A percentile compares a stretch with the other conserved stretches of the same genome.
Evolutionary conservation across 1,140 invertebrate genomes (phyloP).

Genomic region (Eumaeus atala): DNA sequence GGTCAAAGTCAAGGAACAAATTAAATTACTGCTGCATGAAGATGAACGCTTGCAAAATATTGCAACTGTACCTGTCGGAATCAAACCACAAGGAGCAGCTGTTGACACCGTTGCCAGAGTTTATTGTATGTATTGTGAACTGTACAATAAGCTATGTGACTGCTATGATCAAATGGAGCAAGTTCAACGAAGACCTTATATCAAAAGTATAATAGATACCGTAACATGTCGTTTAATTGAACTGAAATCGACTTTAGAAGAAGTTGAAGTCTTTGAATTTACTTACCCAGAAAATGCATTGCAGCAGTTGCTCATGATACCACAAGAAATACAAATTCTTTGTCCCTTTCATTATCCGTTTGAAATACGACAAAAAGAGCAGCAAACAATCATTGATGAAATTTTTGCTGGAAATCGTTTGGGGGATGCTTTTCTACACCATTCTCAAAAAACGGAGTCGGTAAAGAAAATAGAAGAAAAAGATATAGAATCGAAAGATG

Average conservation of each 20-base stretch:
- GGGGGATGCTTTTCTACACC: conserved; percentile 45
- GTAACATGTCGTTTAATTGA: conserved; percentile 55
- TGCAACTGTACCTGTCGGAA: conserved; percentile 34
- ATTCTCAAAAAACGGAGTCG: conserved; percentile 40
- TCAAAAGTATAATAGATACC: conserved; percentile 52
- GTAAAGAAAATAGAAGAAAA: conserved; percentile 43
- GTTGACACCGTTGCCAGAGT: conserved; percentile 54
- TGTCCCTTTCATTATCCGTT: conserved; percentile 63
- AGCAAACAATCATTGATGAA: conserved; percentile 60
- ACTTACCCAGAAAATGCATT: conserved; percentile 61
- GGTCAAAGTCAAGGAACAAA: conserved; percentile 51
- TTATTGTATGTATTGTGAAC: conserved; percentile 51
- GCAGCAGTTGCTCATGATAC: conserved; percentile 54
- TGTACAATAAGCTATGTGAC: conserved; percentile 62
- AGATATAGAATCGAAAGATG: conserved; percentile 43
- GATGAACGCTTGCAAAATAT: conserved; percentile 47
- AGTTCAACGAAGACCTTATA: conserved; percentile 52
- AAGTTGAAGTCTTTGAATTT: conserved; percentile 58
- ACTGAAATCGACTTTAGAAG: conserved; percentile 48
- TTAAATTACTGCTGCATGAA: conserved; percentile 36
- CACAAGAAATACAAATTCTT: conserved; percentile 51
- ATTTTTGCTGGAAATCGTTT: conserved; percentile 57
- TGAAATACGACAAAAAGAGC: conserved; percentile 55
- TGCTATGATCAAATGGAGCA: conserved; percentile 65
- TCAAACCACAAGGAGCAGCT: conserved; percentile 55